Evolutionary conservation across 2,888 invertebrate genomes (phyloP).

Genomic region (Heliconius erato): DNA sequence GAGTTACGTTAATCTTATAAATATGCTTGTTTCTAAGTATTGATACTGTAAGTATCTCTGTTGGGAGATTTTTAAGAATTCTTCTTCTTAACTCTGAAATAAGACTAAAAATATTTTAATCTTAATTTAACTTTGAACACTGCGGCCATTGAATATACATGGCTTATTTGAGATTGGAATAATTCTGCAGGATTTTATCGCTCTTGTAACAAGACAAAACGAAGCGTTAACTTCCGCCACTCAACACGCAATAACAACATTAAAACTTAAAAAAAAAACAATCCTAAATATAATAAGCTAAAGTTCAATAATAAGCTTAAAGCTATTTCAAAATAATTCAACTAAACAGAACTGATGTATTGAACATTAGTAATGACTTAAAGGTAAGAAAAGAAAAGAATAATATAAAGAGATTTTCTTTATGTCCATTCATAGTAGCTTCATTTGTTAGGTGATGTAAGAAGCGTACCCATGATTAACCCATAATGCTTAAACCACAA

Average conservation of each 20-base stretch:
- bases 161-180: no score
- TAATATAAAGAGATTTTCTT: conserved; percentile 3
- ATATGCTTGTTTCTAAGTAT: no score
- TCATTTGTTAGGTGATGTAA: conserved; percentile 13
- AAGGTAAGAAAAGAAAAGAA: neutral
- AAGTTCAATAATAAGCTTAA: neutral
- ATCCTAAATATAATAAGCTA: neutral
- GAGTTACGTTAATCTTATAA: no score
- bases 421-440: conserved; percentile 9
- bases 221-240: no score
- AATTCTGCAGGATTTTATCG: no score
- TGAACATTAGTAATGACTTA: neutral
- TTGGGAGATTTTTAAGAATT: no score
- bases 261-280: neutral
- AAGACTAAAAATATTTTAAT: no score
- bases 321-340: neutral
- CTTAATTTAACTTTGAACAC: no score
- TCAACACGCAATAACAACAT: no score
- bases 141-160: no score
- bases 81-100: no score
- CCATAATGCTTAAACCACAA: conserved; percentile 24
- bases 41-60: no score
- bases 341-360: neutral
- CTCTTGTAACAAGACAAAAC: neutral
- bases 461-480: conserved; percentile 12